Evolutionary conservation across 2,113 vertebrate species (phyloP).

Genomic region (Barbus barbus): DNA sequence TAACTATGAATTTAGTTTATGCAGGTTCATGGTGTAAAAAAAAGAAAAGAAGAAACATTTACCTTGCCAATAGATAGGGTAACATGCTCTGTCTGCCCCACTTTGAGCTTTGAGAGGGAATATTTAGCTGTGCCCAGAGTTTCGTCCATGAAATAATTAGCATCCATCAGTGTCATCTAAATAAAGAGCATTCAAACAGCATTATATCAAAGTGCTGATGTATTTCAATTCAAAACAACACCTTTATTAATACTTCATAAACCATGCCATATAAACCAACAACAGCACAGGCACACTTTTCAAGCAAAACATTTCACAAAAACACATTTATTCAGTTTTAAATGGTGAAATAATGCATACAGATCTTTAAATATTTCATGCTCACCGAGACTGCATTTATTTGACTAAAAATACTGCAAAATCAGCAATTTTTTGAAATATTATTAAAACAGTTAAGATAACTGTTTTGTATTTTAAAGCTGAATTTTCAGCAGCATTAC

Average conservation of each 20-base stretch:
- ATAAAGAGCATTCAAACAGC: neutral
- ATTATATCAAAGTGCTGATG: neutral
- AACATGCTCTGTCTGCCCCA: conserved; percentile 84
- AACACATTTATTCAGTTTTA: too few relatives aligned
- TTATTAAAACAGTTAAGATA: too few relatives aligned
- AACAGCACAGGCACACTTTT: too few relatives aligned
- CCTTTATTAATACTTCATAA: too few relatives aligned
- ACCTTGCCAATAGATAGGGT: conserved; percentile 87
- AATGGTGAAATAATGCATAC: too few relatives aligned
- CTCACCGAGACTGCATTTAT: neutral
- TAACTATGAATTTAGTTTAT: neutral
- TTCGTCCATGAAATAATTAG: conserved; percentile 96
- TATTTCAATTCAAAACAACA: too few relatives aligned
- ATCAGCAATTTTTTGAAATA: too few relatives aligned
- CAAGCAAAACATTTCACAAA: too few relatives aligned
- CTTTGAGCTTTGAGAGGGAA: conserved; percentile 78
- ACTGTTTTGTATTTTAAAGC: too few relatives aligned
- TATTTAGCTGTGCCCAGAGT: conserved; percentile 87
- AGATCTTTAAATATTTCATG: neutral
- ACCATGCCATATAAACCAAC: too few relatives aligned
- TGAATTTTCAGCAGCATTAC: too few relatives aligned
- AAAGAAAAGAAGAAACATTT: conserved; percentile 47
- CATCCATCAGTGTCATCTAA: conserved; percentile 95
- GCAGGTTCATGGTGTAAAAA: neutral
- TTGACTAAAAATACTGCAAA: neutral